Base-by-base conservation (phyloP, 1,140 invertebrate genomes). In the Hyposmocoma kahamanoa region DNA sequence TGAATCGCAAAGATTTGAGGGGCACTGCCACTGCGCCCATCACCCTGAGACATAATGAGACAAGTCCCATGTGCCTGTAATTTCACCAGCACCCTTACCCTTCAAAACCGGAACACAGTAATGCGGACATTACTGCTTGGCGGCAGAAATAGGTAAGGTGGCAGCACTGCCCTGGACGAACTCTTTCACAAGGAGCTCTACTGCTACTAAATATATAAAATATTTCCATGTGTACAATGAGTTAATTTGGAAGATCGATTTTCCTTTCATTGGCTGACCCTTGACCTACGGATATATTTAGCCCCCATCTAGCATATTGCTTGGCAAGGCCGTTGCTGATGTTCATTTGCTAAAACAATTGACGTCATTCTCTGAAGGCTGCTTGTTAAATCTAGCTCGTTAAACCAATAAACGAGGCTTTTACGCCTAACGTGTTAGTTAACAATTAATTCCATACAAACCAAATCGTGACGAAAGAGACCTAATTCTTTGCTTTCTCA, bases 311-410 rank as follows among this genome's bases (percentile, higher is more conserved):
- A 67, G 56, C 55, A 56, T 62, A 74, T 63, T 53, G 67, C 64
- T 70, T 47, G 47, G 53, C 76, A 77, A 84, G 80, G 80, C 61
- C 72, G 56, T 48, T n/a, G 49, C 42, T 62, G 55, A 53, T 48
- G 71, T 49, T 78, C 71, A 72, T 76, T 80, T 72, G 69, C 74
- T 80, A 72, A 78, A 84, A 80, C 78, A 80, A 82, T 75, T 80
- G 72, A 82, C 80, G 78, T 84, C 78, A 84, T 53, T 58, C 49
- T 62, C 61, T 65, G 73, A 80, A 78, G 75, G 73, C 62, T 63
- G 45, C 67, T 62, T 54, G 57, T 63, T 66, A 50, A 56, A 55
- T 63, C 49, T 46, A 59, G 46, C 41, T 51, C 56, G 64, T 73
- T 78, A 78, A 78, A 72, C 72, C 39, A 46, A 44, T 56, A 67